Percentiles rank a stretch among this genome's conserved stretches.
phyloP scores from a whole-genome alignment of 2,113 vertebrate species.

The Sula dactylatra region DNA sequence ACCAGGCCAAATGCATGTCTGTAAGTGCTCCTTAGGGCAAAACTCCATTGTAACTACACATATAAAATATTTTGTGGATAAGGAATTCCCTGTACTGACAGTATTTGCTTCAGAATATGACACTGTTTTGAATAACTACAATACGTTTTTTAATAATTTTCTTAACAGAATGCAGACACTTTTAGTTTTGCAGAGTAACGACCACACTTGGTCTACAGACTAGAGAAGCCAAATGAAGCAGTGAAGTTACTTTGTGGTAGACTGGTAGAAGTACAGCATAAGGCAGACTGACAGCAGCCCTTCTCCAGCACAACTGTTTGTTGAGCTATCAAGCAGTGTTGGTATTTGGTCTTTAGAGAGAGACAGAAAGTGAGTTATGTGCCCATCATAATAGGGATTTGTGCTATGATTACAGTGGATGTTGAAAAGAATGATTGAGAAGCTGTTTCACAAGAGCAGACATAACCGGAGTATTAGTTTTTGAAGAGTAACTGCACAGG shows the following conservation, averaged over 20 bases:
- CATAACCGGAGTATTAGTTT: background rate
- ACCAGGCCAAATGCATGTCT: background rate
- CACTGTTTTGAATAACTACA: background rate
- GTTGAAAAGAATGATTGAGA: slow-evolving; percentile 4
- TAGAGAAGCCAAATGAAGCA: background rate
- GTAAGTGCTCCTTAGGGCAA: background rate
- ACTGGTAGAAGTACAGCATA: background rate
- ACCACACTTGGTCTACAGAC: background rate
- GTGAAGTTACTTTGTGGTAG: background rate
- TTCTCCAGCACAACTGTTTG: background rate
- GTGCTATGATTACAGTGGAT: background rate
- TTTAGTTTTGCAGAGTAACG: background rate
- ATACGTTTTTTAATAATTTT: background rate
- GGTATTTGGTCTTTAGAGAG: slow-evolving; percentile 14
- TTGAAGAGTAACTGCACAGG: background rate
- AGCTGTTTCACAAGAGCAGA: background rate
- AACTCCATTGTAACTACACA: background rate
- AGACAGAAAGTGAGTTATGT: background rate
- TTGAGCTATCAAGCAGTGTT: background rate
- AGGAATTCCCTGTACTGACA: background rate
- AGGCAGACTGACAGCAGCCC: background rate
- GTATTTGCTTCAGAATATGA: background rate
- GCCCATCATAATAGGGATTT: slow-evolving; percentile 18
- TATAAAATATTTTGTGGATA: background rate
- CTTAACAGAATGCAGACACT: background rate